Evolutionary conservation across 2,113 vertebrate genomes (phyloP).

Genomic region (Columbina picui): DNA sequence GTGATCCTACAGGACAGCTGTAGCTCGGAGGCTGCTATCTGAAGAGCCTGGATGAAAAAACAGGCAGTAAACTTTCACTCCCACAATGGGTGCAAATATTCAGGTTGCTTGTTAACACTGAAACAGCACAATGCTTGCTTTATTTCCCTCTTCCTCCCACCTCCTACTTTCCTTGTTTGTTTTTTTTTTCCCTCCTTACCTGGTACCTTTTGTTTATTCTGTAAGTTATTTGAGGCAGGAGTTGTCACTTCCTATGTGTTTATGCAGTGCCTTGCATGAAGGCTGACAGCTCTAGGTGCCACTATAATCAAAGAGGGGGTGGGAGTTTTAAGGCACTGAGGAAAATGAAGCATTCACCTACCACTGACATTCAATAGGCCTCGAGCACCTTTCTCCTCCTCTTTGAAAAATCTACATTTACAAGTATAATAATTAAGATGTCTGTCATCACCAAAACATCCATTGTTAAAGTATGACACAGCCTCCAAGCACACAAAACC

Average conservation of each 20-base stretch:
- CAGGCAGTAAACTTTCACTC: background rate
- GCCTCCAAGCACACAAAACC: background rate
- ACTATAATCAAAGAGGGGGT: background rate
- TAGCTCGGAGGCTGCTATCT: background rate
- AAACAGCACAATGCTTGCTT: background rate
- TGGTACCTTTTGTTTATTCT: background rate
- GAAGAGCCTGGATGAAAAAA: background rate
- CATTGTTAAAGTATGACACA: constrained; percentile 16
- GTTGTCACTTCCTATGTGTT: background rate
- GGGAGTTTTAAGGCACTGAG: background rate
- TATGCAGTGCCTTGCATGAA: background rate
- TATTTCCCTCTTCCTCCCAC: background rate
- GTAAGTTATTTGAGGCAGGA: background rate
- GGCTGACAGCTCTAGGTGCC: background rate
- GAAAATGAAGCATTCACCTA: background rate
- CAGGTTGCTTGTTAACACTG: background rate
- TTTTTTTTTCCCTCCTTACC: background rate
- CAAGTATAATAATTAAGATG: constrained; percentile 21
- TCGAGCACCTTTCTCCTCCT: background rate
- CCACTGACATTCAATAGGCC: background rate
- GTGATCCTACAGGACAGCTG: background rate
- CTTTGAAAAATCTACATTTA: background rate
- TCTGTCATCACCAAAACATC: background rate
- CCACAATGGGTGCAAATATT: background rate
- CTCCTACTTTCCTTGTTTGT: background rate